These are phyloP conservation scores for Hypanus sabinus DNA, from an alignment of 2,113 vertebrate genomes.

Conservation along the genomic window DNA sequence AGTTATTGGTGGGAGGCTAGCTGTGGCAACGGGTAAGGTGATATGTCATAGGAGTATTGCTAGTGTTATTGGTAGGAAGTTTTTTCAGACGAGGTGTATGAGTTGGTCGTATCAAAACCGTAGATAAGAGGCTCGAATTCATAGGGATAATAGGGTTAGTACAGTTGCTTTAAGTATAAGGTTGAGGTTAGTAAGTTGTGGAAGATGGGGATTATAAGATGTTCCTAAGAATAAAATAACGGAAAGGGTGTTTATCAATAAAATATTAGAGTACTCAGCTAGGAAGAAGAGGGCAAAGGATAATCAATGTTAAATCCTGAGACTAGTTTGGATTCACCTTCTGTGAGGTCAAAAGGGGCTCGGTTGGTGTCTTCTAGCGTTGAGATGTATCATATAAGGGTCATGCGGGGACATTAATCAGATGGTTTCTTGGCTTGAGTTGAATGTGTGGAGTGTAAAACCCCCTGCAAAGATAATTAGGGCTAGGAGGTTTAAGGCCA, in stretches of 20 bases:
- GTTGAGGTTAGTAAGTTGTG: no score
- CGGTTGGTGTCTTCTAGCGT: conserved; percentile 42
- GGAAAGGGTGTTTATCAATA: conserved; percentile 29
- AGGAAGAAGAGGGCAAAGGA: conserved; percentile 43
- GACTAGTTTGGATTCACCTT: conserved; percentile 42
- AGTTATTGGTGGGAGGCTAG: no score
- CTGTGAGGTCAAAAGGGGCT: conserved; percentile 42
- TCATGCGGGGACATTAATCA: conserved; percentile 17
- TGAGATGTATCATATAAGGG: conserved; percentile 42
- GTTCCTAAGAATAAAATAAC: conserved; percentile 37
- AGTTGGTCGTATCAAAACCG: no score
- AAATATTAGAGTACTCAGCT: neutral
- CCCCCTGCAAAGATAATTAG: conserved; percentile 35
- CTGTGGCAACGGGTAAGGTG: no score
- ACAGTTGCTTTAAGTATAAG: no score
- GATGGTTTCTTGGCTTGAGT: conserved; percentile 36
- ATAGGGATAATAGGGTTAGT: no score
- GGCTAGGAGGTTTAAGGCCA: conserved; percentile 38
- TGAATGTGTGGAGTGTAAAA: conserved; percentile 39
- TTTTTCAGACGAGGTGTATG: no score
- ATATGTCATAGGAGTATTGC: no score
- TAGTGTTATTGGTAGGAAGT: no score
- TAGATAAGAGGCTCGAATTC: no score
- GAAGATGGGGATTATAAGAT: neutral
- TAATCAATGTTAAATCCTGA: conserved; percentile 43